A percentile compares a stretch with the other conserved stretches of the same genome.
Conservation (phyloP, 2,113 vertebrate genomes). For the Phodopus roborovskii region DNA sequence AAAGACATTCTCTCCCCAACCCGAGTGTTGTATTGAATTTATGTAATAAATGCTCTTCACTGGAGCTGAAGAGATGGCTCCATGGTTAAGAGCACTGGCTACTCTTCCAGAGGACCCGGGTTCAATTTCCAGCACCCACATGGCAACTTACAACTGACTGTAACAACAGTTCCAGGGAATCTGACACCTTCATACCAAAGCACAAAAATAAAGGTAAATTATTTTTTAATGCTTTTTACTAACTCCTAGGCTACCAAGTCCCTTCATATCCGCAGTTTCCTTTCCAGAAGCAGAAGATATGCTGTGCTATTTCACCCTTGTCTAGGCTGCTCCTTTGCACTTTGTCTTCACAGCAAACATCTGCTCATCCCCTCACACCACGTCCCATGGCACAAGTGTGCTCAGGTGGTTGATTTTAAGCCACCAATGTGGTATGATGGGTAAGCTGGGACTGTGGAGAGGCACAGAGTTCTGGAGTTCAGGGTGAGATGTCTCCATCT, state of each 20-base stretch:
- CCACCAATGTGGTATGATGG: neutral
- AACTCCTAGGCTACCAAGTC: neutral
- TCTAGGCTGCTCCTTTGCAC: neutral
- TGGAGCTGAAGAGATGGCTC: too few species aligned
- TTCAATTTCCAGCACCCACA: too few species aligned
- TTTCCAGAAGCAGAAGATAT: neutral
- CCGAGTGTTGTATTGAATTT: slow-evolving; percentile 9
- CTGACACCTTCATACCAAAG: too few species aligned
- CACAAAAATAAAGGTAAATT: too few species aligned
- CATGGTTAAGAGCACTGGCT: too few species aligned
- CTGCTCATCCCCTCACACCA: neutral
- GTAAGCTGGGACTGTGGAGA: neutral
- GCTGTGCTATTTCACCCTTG: neutral
- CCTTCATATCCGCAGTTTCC: neutral
- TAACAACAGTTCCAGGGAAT: too few species aligned
- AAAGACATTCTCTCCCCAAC: neutral
- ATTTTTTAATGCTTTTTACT: neutral
- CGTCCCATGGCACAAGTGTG: neutral
- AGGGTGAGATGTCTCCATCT: neutral
- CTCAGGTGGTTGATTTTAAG: neutral
- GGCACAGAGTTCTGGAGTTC: neutral
- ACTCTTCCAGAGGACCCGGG: too few species aligned
- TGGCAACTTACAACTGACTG: too few species aligned
- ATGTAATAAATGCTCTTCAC: neutral
- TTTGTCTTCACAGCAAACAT: neutral